Percentiles rank a stretch among this genome's conserved stretches.
These are phyloP conservation scores for Triplophysa bombifrons DNA, from an alignment of 2,797 vertebrate species.

Conservation along the genomic window DNA sequence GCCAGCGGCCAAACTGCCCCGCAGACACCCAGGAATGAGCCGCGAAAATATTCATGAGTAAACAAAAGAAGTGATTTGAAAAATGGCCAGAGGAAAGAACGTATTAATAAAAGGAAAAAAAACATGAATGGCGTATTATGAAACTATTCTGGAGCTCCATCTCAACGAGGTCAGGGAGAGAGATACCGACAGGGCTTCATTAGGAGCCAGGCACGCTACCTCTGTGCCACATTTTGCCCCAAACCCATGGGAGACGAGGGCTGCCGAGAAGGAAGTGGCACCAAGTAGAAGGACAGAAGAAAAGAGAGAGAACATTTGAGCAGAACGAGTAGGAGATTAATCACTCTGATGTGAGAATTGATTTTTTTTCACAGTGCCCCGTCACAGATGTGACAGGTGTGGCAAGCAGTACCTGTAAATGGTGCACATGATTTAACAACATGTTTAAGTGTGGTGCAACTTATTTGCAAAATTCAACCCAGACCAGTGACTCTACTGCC, in stretches of 20 bases:
- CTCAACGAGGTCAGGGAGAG: conserved; percentile 62
- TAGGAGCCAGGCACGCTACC: conserved; percentile 59
- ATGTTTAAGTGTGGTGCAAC: background rate
- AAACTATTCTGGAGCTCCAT: conserved; percentile 56
- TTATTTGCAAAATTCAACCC: conserved; percentile 19
- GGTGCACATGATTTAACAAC: background rate
- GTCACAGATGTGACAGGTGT: background rate
- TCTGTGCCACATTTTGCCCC: conserved; percentile 28
- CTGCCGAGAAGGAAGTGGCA: conserved; percentile 53
- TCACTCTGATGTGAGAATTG: background rate
- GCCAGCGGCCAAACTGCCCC: conserved; percentile 39
- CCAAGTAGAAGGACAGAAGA: conserved; percentile 36
- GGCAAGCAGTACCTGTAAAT: background rate
- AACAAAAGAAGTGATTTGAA: conserved; percentile 80
- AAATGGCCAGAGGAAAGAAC: conserved; percentile 77
- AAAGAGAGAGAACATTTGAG: background rate
- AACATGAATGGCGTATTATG: conserved; percentile 76
- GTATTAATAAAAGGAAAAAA: conserved; percentile 70
- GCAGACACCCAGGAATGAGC: conserved; percentile 50
- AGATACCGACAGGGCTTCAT: conserved; percentile 70
- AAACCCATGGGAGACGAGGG: conserved; percentile 52
- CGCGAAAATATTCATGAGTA: conserved; percentile 80
- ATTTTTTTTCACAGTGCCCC: background rate
- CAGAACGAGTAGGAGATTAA: conserved; percentile 14
- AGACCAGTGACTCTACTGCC: conserved; percentile 15